Evolutionary conservation across 2,113 vertebrate species (phyloP), one percentile per base, ranked within the genome.

Genomic region (Bombycilla garrulus): DNA sequence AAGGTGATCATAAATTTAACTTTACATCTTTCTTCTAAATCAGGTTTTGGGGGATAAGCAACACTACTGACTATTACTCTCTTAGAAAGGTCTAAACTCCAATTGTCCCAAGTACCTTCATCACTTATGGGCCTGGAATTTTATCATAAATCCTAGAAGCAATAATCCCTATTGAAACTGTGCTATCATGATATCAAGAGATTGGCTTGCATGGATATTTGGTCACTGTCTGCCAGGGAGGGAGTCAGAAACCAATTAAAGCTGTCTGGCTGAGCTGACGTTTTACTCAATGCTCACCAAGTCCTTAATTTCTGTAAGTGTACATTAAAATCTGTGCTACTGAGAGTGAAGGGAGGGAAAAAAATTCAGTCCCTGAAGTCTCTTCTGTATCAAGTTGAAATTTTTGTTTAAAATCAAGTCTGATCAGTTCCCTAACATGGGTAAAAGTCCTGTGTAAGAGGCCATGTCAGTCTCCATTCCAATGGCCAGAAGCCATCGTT

Each of bases 401-500:
- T 56, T 94, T 81, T 67, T 57, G 29, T 85, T 90, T 89, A 53
- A 95, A 90, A 92, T 81, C 40, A 81, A 84, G 25, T 24, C 66
- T 51, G 44, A 91, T 86, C 20, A 44, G 38, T 44, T 81, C 82
- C 29, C 80, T 95, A 82, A 71, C 81, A 61, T 48, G 66, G 36
- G 19, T 86, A 93, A 81, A 87, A 90, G 67, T 93, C 91, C 90
- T 88, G 81, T 92, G 62, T 73, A 56, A 90, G 60, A 74, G 67
- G n/a, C 88, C 81, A 88, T 91, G 86, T 74, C 88, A 88, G 29
- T 82, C 81, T 83, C 80, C 58, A 79, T 71, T 95, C 66, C 3
- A 81, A 93, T 85, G 94, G 94, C 88, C 88, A 91, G 88, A 96
- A 97, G 92, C 85, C 76, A 96, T 95, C 53, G 24, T 97, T 97